A percentile compares a stretch with the other conserved stretches of the same genome.
These are phyloP conservation scores for Ophion obscuratus DNA, from an alignment of 2,888 invertebrate species.

Conservation along the genomic window DNA sequence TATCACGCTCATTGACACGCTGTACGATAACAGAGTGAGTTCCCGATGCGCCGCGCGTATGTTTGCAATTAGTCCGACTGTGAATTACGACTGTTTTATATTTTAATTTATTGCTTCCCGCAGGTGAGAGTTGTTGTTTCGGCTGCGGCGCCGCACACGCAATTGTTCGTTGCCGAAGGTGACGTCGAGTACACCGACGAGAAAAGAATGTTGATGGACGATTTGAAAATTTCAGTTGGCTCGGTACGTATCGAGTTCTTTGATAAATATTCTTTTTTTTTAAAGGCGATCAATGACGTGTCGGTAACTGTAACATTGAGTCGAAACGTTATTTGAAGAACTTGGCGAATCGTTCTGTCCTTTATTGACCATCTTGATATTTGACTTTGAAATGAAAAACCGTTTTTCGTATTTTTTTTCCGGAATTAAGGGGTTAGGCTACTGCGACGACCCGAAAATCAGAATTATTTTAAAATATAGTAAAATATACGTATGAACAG, in stretches of 20 bases:
- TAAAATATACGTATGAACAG: too few species aligned
- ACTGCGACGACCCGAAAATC: too few species aligned
- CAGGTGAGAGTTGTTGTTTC: slow-evolving; percentile 93
- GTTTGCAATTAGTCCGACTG: background rate
- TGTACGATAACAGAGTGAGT: slow-evolving; percentile 95
- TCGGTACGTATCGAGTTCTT: slow-evolving; percentile 85
- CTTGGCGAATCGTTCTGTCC: background rate
- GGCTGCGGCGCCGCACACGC: slow-evolving; percentile 90
- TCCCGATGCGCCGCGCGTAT: background rate
- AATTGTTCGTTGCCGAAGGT: slow-evolving; percentile 89
- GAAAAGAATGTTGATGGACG: slow-evolving; percentile 96
- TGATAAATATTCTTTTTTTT: background rate
- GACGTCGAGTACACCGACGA: slow-evolving; percentile 89
- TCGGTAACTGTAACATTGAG: background rate
- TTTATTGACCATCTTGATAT: background rate
- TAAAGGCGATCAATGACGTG: background rate
- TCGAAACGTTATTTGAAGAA: background rate
- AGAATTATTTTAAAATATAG: too few species aligned
- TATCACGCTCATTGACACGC: slow-evolving; percentile 97
- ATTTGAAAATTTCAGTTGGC: slow-evolving; percentile 92
- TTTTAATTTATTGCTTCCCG: slow-evolving; percentile 37
- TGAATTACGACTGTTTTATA: slow-evolving; percentile 55
- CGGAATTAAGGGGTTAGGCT: too few species aligned
- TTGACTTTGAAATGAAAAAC: background rate
- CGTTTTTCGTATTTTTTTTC: too few species aligned